phyloP scores from a whole-genome alignment of 1,140 invertebrate species.

The Drosophila burlai region DNA sequence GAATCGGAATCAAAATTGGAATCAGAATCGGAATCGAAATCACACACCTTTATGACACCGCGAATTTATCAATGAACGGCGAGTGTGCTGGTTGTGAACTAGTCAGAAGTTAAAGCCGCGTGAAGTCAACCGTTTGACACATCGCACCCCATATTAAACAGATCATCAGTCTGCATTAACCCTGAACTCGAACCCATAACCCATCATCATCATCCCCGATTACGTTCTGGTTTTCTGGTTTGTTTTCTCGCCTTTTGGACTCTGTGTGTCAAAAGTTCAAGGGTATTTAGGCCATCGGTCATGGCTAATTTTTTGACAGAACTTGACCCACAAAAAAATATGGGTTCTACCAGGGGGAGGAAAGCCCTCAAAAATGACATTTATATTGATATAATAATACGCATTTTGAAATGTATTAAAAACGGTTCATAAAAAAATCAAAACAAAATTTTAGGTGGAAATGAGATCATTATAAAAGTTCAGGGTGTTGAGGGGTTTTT shows the following conservation, averaged over 20 bases:
- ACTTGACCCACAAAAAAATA: slow-evolving; percentile 36
- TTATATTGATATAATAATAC: background rate
- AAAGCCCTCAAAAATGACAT: background rate
- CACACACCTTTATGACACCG: slow-evolving; percentile 33
- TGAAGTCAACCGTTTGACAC: slow-evolving; percentile 21
- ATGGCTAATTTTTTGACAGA: slow-evolving; percentile 26
- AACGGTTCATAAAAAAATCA: background rate
- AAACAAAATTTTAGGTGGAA: background rate
- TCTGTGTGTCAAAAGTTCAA: slow-evolving; percentile 34
- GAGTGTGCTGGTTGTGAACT: background rate
- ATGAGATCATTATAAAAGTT: background rate
- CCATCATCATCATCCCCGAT: slow-evolving; percentile 15
- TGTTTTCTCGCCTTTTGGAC: background rate
- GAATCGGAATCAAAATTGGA: slow-evolving; percentile 4
- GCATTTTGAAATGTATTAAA: background rate
- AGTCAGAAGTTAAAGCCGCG: background rate
- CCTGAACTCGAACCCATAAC: slow-evolving; percentile 4
- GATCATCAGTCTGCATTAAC: slow-evolving; percentile 47
- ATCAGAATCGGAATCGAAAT: background rate
- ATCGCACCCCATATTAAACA: slow-evolving; percentile 12
- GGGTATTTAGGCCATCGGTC: slow-evolving; percentile 20
- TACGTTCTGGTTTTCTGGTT: slow-evolving; percentile 5
- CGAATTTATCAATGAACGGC: slow-evolving; percentile 34
- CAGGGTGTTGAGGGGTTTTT: background rate
- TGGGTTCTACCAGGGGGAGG: background rate